phyloP scores from a whole-genome alignment of 2,797 vertebrate genomes.

The Spea hammondii region DNA sequence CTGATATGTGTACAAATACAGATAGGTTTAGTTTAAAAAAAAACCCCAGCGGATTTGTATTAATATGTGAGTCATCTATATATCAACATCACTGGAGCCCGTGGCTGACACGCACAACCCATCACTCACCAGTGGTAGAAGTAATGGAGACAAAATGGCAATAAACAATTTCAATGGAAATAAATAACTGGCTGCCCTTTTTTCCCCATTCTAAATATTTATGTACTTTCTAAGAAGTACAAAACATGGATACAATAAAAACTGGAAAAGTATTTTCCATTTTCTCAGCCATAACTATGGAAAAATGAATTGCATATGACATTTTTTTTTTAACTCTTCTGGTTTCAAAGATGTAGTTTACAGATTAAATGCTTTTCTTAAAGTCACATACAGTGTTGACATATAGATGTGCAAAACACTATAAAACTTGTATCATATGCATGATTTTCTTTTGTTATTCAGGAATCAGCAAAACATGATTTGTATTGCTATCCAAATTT shows the following conservation, averaged over 20 bases:
- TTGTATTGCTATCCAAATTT: too few relatives aligned
- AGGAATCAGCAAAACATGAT: too few relatives aligned
- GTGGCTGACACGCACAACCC: background rate
- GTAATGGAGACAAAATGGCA: background rate
- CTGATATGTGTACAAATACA: background rate
- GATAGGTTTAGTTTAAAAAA: background rate
- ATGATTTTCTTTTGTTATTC: too few relatives aligned
- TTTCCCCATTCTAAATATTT: slow-evolving; percentile 16
- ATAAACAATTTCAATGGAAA: background rate
- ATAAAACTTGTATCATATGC: too few relatives aligned
- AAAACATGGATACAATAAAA: background rate
- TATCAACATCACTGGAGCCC: background rate
- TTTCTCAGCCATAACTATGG: background rate
- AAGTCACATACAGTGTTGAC: too few relatives aligned
- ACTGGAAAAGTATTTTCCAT: background rate
- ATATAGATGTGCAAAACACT: too few relatives aligned
- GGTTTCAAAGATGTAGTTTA: background rate
- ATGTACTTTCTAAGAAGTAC: background rate
- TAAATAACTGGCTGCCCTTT: background rate
- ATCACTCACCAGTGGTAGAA: background rate
- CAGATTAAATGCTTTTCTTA: too few relatives aligned
- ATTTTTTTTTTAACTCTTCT: background rate
- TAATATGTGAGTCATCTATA: background rate
- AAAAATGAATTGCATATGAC: background rate
- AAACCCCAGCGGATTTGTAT: background rate